These are phyloP conservation scores for Sciurus niger DNA, from an alignment of 2,113 vertebrate genomes.

Conservation along the genomic window DNA sequence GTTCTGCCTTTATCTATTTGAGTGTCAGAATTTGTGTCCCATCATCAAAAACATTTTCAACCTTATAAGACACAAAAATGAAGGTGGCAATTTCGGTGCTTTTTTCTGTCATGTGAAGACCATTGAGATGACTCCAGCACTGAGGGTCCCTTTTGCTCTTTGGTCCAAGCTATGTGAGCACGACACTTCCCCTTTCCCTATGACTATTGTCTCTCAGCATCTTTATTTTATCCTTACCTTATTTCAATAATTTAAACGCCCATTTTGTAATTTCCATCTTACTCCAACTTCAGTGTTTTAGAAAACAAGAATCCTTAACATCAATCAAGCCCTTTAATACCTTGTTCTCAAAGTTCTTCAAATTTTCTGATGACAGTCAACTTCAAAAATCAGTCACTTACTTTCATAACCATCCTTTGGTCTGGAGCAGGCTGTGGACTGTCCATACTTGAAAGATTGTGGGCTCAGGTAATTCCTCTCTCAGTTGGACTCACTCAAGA, in stretches of 20 bases:
- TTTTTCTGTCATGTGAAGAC: neutral
- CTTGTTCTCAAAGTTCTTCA: neutral
- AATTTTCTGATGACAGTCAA: neutral
- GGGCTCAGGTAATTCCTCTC: neutral
- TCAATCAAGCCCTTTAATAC: neutral
- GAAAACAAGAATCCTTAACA: neutral
- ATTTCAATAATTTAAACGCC: neutral
- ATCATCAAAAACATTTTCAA: neutral
- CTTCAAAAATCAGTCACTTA: neutral
- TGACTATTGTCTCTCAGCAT: neutral
- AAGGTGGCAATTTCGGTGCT: neutral
- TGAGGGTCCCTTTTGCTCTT: neutral
- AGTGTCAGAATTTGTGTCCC: neutral
- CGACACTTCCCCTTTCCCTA: neutral
- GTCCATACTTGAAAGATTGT: neutral
- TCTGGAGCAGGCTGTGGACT: neutral
- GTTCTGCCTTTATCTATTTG: neutral
- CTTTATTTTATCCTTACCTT: neutral
- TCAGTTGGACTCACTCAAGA: neutral
- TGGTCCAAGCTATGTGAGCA: neutral
- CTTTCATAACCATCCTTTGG: neutral
- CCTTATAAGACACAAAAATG: neutral
- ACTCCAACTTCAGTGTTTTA: neutral
- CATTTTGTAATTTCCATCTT: neutral
- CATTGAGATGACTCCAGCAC: neutral